Conservation (phyloP, 2,888 invertebrate species). For the Eupithecia subumbrata region DNA sequence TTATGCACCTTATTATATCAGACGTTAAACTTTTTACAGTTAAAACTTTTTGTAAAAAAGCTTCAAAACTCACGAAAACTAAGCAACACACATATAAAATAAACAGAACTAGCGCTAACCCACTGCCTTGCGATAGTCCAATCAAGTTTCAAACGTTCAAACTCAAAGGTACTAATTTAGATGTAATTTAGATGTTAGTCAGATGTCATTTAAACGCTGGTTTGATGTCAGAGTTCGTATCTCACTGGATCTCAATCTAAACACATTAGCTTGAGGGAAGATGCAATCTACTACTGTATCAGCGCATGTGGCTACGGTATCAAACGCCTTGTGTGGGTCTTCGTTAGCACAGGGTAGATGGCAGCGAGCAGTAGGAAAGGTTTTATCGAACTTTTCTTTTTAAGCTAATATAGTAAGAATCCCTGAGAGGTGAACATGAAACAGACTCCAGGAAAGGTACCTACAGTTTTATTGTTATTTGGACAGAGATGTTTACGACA, state of each 20-base stretch:
- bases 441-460: neutral
- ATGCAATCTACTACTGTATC: constrained; percentile 20
- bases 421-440: neutral
- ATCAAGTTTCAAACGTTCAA: neutral
- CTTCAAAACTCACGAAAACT: neutral
- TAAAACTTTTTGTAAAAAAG: neutral
- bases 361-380: neutral
- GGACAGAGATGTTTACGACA: too few relatives aligned
- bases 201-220: neutral
- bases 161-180: neutral
- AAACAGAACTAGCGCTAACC: constrained; percentile 9
- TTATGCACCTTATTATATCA: neutral
- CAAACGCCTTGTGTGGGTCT: constrained; percentile 27
- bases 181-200: neutral
- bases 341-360: constrained; percentile 13
- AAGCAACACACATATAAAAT: neutral
- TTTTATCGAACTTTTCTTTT: neutral
- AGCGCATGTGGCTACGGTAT: constrained; percentile 19
- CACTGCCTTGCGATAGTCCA: constrained; percentile 25
- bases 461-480: neutral
- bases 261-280: constrained; percentile 24
- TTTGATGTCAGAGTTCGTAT: constrained; percentile 7
- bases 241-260: constrained; percentile 14
- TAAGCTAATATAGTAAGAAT: too few relatives aligned
- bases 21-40: neutral